Base-by-base conservation (phyloP, 2,888 invertebrate genomes). In the Tiliacea aurago region DNA sequence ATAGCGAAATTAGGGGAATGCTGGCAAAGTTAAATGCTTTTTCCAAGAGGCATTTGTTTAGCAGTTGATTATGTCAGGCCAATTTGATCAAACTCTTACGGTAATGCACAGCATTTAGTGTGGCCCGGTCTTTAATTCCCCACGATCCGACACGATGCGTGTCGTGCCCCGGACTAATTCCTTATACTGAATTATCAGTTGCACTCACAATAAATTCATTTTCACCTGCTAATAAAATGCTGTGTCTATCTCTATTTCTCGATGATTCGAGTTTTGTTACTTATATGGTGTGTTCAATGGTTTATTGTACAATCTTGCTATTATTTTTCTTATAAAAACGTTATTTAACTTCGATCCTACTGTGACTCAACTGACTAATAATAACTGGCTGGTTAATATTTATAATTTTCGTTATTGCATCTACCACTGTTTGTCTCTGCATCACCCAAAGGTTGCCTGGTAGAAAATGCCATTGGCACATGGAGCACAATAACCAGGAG, bases 181-280 rank as follows among this genome's bases (percentile, higher is more conserved):
- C 67, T 85, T 87, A 87, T 62, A 76, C 80, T 85, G 78, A 85
- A 76, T 86, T 87, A 84, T 87, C 82, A 72, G 78, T 72, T 80
- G 72, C 81, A 55, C 71, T 76, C 62, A 71, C 75, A 68, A 78
- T 86, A 86, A 84, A 80, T 78, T 84, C 62, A 70, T 76, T 73
- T 73, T 67, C 66, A 80, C 58, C 70, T 74, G 77, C 65, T 79
- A 84, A 81, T 82, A 82, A 82, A 82, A 78, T 71, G 78, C 63
- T 69, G 64, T 74, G 49, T 41, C 56, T 70, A 71, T 71, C 73
- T 89, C 86, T 87, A 85, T 86, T 86, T 85, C 85, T 80, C 65
- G 70, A 65, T 81, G 41, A 68, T 41, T 59, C 43, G 37, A 67
- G 15, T 70, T 64, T 37, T 61, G 23, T 75, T 74, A 64, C 45